Evolutionary conservation across 53 echinoderm and acorn worm species (phyloP), one percentile per base, ranked within the genome.

Genomic region (Antedon mediterranea): DNA sequence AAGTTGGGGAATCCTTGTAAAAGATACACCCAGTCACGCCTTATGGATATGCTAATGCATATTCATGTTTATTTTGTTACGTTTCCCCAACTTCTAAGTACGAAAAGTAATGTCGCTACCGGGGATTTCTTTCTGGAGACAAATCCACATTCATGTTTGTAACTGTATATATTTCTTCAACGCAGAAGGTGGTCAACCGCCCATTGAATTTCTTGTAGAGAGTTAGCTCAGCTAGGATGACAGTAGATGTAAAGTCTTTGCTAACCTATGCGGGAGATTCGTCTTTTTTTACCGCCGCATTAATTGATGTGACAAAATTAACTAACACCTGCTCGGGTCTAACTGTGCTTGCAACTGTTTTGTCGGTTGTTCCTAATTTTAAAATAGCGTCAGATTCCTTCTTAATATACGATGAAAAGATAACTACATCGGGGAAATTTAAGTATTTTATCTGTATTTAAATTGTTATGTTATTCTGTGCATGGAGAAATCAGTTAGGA

Each of bases 231-330:
- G 57, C 57, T 57, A 57, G 57, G 7, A 20, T 57, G 57, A 57
- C 9, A 18, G 7, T 15, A 18, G 2, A 6, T 15, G 57, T 11
- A 57, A 6, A 15, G 57, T 57, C 57, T 57, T 57, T 18, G 57
- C 57, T 3, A 11, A 57, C 57, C 57, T 6, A 18, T 57, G 57
- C 57, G 57, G 57, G 57, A 57, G 57, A 57, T 57, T 57, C 57
- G 57, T 57, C 57, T 18, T 57, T 57, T n/a, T 57, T 18, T 23
- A 15, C 57, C 57, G 57, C 57, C 57, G 57, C 57, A 26, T 57
- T 57, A 57, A 57, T 57, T 57, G 57, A 57, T 57, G 57, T 57
- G 57, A 57, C 57, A 57, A 57, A 57, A 57, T 57, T 57, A 57
- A 57, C 57, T 23, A 57, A 57, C 57, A 57, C 57, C 57, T 57